phyloP scores from a whole-genome alignment of 1,140 invertebrate genomes.

The Brachionus sp. region DNA sequence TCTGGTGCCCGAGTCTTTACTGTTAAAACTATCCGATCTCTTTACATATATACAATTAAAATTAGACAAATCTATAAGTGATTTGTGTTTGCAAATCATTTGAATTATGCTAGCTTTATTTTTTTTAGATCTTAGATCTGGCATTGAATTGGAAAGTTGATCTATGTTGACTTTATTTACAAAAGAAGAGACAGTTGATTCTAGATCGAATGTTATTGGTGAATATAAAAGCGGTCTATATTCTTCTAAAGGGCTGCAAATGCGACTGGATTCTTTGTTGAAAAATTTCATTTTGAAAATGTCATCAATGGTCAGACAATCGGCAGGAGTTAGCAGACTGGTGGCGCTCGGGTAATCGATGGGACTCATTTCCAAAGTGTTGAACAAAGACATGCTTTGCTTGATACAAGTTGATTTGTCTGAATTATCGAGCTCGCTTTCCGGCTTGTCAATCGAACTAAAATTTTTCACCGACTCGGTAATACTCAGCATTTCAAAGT shows the following conservation, averaged over 20 bases:
- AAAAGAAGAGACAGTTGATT: neutral
- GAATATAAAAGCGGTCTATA: neutral
- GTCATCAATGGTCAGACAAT: neutral
- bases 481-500: neutral
- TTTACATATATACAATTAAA: slow-evolving; percentile 18
- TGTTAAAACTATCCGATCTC: neutral
- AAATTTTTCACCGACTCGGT: neutral
- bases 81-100: neutral
- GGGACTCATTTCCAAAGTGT: neutral
- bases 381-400: neutral
- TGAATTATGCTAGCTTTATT: neutral
- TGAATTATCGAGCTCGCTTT: neutral
- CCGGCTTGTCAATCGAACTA: neutral
- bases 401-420: neutral
- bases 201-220: neutral
- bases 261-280: neutral
- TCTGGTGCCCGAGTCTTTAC: neutral
- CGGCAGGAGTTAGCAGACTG: neutral
- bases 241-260: neutral
- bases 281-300: neutral
- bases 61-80: neutral
- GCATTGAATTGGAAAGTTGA: neutral
- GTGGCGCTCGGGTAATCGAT: neutral
- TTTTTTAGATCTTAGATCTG: neutral
- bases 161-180: neutral